Conservation (phyloP, 2,113 vertebrate species). For the Colaptes auratus region DNA sequence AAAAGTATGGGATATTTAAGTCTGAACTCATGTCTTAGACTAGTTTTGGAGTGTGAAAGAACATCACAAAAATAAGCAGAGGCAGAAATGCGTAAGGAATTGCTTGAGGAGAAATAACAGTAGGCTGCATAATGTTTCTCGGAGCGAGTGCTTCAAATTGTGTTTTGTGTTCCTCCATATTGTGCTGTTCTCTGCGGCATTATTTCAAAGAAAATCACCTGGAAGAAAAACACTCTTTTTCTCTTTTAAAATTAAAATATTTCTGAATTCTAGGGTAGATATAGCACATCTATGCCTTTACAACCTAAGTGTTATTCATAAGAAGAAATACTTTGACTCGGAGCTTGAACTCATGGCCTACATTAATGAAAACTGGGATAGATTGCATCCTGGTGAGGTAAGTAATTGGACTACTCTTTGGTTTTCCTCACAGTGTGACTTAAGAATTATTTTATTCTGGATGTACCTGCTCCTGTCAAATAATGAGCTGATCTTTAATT, state of each 20-base stretch:
- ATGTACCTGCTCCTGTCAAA: background rate
- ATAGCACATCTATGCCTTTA: constrained; percentile 97
- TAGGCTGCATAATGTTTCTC: background rate
- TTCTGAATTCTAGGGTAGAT: constrained; percentile 88
- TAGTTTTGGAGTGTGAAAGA: background rate
- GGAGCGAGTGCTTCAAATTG: background rate
- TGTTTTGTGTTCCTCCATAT: background rate
- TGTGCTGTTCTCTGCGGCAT: background rate
- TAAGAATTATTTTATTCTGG: background rate
- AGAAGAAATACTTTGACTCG: constrained; percentile 99
- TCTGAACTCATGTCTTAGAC: background rate
- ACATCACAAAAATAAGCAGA: background rate
- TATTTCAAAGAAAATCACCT: background rate
- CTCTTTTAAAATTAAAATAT: background rate
- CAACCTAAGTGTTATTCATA: constrained; percentile 98
- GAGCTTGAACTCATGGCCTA: constrained; percentile 96
- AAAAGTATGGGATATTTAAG: too few species aligned
- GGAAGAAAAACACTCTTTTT: constrained; percentile 17
- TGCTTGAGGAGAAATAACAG: background rate
- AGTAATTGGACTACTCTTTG: constrained; percentile 36
- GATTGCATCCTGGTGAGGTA: constrained; percentile 93
- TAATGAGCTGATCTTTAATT: background rate
- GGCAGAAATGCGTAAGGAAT: background rate
- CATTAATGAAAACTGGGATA: constrained; percentile 97
- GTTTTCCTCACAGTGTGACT: background rate